phyloP scores from a whole-genome alignment of 2,888 invertebrate species.

The Macrophya annulata region DNA sequence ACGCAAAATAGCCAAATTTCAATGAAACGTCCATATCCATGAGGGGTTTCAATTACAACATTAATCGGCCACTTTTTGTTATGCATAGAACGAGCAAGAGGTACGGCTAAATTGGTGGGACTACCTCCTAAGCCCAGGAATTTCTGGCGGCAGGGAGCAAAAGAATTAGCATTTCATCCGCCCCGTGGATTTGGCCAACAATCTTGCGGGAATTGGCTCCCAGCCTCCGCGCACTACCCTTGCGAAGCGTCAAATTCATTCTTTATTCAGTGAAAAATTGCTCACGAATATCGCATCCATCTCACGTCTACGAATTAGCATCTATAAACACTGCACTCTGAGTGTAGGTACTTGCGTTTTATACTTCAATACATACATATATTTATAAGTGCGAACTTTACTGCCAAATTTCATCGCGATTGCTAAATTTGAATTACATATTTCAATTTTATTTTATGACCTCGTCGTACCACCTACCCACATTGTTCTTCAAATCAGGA shows the following conservation, averaged over 20 bases:
- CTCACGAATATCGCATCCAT: conserved; percentile 46
- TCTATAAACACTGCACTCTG: conserved; percentile 50
- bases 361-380: neutral
- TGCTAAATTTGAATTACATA: conserved; percentile 28
- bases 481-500: neutral
- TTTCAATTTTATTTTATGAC: conserved; percentile 10
- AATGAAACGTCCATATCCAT: conserved; percentile 45
- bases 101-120: conserved; percentile 49
- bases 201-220: conserved; percentile 55
- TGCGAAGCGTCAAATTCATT: conserved; percentile 54
- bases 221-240: conserved; percentile 14
- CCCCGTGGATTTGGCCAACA: conserved; percentile 54
- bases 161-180: conserved; percentile 74
- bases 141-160: conserved; percentile 71
- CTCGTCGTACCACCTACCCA: neutral
- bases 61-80: conserved; percentile 54
- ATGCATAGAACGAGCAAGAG: conserved; percentile 43
- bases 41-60: conserved; percentile 50
- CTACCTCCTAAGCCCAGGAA: conserved; percentile 60
- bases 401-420: neutral
- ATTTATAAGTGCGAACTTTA: conserved; percentile 6
- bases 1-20: conserved; percentile 13
- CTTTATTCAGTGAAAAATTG: conserved; percentile 56
- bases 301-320: conserved; percentile 52
- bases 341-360: neutral